Conservation (phyloP, 2,113 vertebrate genomes). For the Pyrgilauda ruficollis region DNA sequence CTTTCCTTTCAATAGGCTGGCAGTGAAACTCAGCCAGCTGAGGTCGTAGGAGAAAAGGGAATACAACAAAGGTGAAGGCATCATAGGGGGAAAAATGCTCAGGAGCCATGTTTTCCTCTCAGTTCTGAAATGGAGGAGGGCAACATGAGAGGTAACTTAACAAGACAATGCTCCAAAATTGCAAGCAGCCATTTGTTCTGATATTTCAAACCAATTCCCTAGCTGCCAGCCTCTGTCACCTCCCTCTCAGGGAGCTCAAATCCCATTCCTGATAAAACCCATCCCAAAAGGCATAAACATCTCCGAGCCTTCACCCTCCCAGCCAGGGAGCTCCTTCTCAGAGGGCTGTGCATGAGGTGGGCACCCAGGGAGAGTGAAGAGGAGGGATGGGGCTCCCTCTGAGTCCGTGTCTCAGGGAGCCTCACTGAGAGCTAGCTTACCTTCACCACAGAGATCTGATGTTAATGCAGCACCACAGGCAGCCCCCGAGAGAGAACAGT, state of each 20-base stretch:
- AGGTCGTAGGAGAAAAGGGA: neutral
- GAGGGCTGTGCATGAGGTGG: neutral
- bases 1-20: conserved; percentile 14
- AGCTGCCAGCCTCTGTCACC: neutral
- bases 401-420: rapidly evolving
- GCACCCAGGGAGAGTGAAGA: neutral
- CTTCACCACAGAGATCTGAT: neutral
- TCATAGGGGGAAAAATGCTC: neutral
- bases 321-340: neutral
- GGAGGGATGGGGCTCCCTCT: neutral
- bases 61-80: neutral
- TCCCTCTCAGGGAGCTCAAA: neutral
- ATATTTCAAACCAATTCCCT: neutral
- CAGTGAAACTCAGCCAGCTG: neutral
- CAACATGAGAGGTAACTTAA: neutral
- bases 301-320: neutral
- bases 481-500: neutral
- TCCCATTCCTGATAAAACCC: neutral
- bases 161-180: neutral
- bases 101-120: neutral
- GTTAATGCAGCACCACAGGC: neutral
- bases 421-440: neutral
- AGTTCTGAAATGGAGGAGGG: neutral
- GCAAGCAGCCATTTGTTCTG: neutral
- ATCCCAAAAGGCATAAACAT: neutral